These are phyloP conservation scores for Caenorhabditis tropicalis DNA, from an alignment of 1,140 invertebrate species.

Conservation along the genomic window DNA sequence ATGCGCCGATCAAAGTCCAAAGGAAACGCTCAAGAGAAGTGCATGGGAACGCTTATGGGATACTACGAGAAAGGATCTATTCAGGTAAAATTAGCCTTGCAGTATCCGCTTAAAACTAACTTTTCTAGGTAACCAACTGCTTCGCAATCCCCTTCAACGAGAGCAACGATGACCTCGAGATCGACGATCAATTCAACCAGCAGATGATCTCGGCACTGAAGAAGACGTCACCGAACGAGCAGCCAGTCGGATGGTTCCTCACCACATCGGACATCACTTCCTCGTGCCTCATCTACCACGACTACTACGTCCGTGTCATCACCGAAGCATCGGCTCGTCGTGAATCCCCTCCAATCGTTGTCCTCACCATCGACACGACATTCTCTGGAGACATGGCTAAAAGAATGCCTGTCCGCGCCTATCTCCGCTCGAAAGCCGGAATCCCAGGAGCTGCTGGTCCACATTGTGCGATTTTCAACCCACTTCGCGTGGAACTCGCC, in stretches of 20 bases:
- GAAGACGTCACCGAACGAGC: slow-evolving; percentile 66
- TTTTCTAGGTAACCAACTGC: slow-evolving; percentile 65
- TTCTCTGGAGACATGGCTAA: slow-evolving; percentile 59
- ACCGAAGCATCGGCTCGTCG: slow-evolving; percentile 51
- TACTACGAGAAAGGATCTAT: slow-evolving; percentile 71
- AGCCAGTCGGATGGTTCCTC: slow-evolving; percentile 69
- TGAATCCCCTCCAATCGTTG: slow-evolving; percentile 62
- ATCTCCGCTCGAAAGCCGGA: slow-evolving; percentile 64
- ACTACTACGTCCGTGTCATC: slow-evolving; percentile 65
- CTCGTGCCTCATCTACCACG: slow-evolving; percentile 63
- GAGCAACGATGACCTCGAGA: slow-evolving; percentile 60
- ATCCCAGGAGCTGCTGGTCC: slow-evolving; percentile 58
- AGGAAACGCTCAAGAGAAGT: slow-evolving; percentile 47
- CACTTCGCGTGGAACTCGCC: slow-evolving; percentile 66
- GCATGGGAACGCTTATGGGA: slow-evolving; percentile 68
- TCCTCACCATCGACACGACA: slow-evolving; percentile 67
- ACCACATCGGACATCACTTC: slow-evolving; percentile 64
- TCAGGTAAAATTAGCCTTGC: slow-evolving; percentile 54
- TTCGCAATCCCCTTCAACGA: slow-evolving; percentile 70
- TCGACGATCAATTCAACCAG: slow-evolving; percentile 68
- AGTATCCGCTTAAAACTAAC: not conserved
- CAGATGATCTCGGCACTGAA: slow-evolving; percentile 62
- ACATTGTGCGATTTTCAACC: slow-evolving; percentile 60
- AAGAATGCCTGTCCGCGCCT: slow-evolving; percentile 65
- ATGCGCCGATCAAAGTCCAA: slow-evolving; percentile 47